Conservation (phyloP, 2,113 vertebrate genomes). For the Cephalopholis sonnerati region DNA sequence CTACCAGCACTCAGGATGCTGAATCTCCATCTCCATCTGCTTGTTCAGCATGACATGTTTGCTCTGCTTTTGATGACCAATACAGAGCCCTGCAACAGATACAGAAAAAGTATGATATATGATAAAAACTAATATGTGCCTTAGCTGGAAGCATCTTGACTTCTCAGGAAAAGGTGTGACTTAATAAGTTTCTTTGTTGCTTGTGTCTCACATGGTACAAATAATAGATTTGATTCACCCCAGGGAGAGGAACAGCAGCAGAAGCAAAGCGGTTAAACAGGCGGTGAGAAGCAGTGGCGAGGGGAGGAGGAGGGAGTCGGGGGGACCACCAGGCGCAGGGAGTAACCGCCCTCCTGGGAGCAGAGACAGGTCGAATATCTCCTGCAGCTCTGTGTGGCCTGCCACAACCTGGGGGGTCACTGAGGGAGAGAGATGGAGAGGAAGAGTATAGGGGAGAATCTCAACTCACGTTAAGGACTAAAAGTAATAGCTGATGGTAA, state of each 20-base stretch:
- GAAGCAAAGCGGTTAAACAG: slow-evolving; percentile 74
- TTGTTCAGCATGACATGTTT: slow-evolving; percentile 11
- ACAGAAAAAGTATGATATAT: slow-evolving; percentile 7
- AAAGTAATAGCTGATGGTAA: background rate
- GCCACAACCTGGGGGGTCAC: slow-evolving; percentile 71
- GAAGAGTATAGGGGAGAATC: background rate
- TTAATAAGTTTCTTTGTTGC: background rate
- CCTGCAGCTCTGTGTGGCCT: slow-evolving; percentile 80
- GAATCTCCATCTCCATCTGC: slow-evolving; percentile 21
- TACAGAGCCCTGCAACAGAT: slow-evolving; percentile 64
- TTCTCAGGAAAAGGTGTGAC: background rate
- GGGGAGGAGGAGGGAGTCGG: slow-evolving; percentile 15
- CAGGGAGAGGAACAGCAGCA: slow-evolving; percentile 78
- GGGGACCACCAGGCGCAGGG: slow-evolving; percentile 19
- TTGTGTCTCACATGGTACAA: slow-evolving; percentile 28
- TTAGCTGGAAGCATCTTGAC: background rate
- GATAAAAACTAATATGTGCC: background rate
- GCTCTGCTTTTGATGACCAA: slow-evolving; percentile 40
- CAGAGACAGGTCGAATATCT: slow-evolving; percentile 81
- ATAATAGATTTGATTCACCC: slow-evolving; percentile 70
- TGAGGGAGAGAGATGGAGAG: slow-evolving; percentile 41
- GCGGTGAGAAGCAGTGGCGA: slow-evolving; percentile 59
- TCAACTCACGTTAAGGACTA: background rate
- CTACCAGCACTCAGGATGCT: slow-evolving; percentile 3
- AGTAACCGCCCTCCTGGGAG: slow-evolving; percentile 74